Evolutionary conservation across 2,888 invertebrate genomes (phyloP).

Genomic region (Eilema caniola): DNA sequence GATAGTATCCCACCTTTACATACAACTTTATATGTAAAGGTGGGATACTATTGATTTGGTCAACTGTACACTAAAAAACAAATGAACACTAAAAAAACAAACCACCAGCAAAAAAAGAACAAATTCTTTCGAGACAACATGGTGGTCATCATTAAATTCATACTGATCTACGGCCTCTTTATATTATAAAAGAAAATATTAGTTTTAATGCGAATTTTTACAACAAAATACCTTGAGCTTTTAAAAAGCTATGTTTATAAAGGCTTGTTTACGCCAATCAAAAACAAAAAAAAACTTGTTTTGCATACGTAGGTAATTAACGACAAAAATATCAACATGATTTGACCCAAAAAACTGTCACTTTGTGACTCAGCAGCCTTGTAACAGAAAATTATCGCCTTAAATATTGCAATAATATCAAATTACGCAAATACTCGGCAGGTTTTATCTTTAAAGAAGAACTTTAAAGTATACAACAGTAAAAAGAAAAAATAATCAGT

Average conservation of each 20-base stretch:
- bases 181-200: not conserved
- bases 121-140: not conserved
- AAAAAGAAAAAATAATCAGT: not conserved
- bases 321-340: slow-evolving; percentile 11
- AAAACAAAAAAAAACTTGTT: not conserved
- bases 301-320: slow-evolving; percentile 9
- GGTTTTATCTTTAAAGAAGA: slow-evolving; percentile 6
- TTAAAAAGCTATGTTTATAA: not conserved
- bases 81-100: not conserved
- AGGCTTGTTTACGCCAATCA: not conserved
- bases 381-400: slow-evolving; percentile 24
- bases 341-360: slow-evolving; percentile 27
- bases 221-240: not conserved
- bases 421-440: slow-evolving; percentile 22
- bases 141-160: not conserved
- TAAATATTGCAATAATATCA: slow-evolving; percentile 25
- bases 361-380: slow-evolving; percentile 25
- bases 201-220: not conserved
- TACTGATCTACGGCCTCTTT: not conserved
- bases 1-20: no score
- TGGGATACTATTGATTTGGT: no score
- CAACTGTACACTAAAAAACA: no score
- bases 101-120: not conserved
- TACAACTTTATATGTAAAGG: no score
- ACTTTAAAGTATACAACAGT: not conserved